Conservation (phyloP, 2,113 vertebrate species). For the Athene cunicularia region DNA sequence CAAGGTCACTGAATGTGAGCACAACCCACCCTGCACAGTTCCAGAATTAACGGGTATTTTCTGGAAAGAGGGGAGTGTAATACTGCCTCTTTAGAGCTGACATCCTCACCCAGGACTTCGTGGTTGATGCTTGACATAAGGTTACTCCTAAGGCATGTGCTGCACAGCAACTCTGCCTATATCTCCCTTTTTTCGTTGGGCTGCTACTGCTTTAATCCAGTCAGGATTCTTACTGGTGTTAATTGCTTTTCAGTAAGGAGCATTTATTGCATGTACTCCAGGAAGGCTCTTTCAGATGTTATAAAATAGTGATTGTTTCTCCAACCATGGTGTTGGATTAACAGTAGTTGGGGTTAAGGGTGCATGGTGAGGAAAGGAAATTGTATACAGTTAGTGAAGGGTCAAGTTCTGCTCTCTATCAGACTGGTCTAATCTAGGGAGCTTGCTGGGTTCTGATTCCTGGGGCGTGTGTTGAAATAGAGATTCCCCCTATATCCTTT, state of each 20-base stretch:
- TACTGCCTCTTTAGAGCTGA: not conserved
- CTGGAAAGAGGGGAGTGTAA: not conserved
- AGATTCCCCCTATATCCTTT: not conserved
- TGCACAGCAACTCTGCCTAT: not conserved
- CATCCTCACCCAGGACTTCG: not conserved
- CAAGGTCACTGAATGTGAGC: not conserved
- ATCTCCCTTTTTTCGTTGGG: not conserved
- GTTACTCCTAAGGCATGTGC: not conserved
- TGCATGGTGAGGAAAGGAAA: not conserved
- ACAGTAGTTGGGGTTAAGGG: not conserved
- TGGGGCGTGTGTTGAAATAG: not conserved
- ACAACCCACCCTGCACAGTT: not conserved
- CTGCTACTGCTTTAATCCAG: not conserved
- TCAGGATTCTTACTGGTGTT: not conserved
- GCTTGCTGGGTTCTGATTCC: not conserved
- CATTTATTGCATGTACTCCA: not conserved
- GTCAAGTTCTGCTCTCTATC: not conserved
- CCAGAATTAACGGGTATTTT: not conserved
- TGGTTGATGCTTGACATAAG: not conserved
- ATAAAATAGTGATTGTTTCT: not conserved
- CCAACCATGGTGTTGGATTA: not conserved
- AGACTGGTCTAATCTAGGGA: not conserved
- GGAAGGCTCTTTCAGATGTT: not conserved
- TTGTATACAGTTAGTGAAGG: not conserved
- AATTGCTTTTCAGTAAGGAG: not conserved